Evolutionary conservation across 2,797 vertebrate species (phyloP).

Genomic region (Parauchenoglanis punctatus): DNA sequence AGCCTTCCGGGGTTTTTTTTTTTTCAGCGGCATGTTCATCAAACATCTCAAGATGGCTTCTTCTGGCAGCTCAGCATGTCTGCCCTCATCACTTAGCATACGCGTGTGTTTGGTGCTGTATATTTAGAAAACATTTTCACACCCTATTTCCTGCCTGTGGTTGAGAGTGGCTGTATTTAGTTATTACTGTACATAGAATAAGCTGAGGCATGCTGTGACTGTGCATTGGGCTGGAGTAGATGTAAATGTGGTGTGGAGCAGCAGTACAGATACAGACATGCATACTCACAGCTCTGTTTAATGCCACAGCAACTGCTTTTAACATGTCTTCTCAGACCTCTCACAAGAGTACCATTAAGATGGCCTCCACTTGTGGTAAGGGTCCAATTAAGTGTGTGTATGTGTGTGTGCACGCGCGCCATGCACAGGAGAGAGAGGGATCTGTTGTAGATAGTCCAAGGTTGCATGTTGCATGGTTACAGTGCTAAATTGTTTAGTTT

Average conservation of each 20-base stretch:
- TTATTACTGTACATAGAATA: background rate
- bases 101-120: rapidly evolving
- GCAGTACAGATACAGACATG: background rate
- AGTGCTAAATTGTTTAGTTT: conserved; percentile 45
- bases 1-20: conserved; percentile 58
- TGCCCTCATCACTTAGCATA: conserved; percentile 51
- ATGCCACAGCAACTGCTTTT: conserved; percentile 15
- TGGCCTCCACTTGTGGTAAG: conserved; percentile 36
- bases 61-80: conserved; percentile 38
- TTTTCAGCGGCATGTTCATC: conserved; percentile 35
- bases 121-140: conserved; percentile 33
- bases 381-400: conserved; percentile 48
- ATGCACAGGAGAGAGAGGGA: background rate
- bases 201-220: background rate
- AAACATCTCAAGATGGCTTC: conserved; percentile 53
- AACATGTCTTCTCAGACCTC: conserved; percentile 47
- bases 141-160: background rate
- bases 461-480: conserved; percentile 46
- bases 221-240: background rate
- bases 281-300: background rate
- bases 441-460: conserved; percentile 31
- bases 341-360: conserved; percentile 28
- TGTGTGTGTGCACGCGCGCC: conserved; percentile 11
- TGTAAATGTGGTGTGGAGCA: conserved; percentile 18
- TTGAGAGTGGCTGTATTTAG: background rate